Conservation (phyloP, 2,113 vertebrate species). For the Dolichallabes microphthalmus region DNA sequence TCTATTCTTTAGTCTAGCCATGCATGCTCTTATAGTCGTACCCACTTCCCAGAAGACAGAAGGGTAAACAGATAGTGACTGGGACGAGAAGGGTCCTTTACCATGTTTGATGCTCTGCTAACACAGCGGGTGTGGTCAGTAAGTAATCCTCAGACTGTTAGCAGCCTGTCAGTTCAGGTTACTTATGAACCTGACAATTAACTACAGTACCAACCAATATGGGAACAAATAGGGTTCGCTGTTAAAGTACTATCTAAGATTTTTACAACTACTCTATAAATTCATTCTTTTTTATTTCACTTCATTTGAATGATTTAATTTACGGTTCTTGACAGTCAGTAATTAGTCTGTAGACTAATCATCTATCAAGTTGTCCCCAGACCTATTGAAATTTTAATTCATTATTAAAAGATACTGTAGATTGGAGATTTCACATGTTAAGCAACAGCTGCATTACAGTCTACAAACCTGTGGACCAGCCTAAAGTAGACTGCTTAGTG, state of each 20-base stretch:
- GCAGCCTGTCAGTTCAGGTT: not conserved
- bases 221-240: not conserved
- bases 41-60: no score
- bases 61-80: no score
- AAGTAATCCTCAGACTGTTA: not conserved
- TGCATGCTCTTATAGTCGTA: no score
- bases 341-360: not conserved
- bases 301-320: not conserved
- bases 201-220: not conserved
- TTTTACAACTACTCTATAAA: not conserved
- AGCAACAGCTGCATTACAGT: not conserved
- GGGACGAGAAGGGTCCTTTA: no score
- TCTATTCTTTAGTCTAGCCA: no score
- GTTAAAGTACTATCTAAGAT: not conserved
- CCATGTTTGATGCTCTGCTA: no score
- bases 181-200: not conserved
- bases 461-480: not conserved
- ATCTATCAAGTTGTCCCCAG: not conserved
- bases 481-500: not conserved
- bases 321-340: not conserved
- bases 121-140: no score
- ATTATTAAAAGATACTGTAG: not conserved
- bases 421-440: not conserved
- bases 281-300: not conserved
- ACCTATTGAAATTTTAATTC: not conserved